Base-by-base conservation (phyloP, 1,140 invertebrate genomes). In the Aporrectodea caliginosa region DNA sequence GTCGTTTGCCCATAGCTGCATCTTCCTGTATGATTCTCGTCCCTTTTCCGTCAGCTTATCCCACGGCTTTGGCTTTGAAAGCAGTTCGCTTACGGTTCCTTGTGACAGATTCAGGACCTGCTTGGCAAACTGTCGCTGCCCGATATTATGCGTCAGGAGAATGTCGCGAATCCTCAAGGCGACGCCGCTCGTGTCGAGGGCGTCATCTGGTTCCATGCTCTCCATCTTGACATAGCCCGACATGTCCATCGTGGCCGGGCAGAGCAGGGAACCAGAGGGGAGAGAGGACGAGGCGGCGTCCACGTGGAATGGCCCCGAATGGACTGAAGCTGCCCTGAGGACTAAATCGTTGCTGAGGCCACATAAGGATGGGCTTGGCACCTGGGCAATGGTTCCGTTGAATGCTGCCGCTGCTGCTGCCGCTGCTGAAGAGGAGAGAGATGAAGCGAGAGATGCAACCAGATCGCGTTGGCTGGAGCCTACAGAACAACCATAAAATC, bases 31-130 rank as follows among this genome's bases (percentile, higher is more conserved):
- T 78, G 96, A 98, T 89, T 99, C 98, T 31, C 97, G 91, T 14
- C 98, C 97, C 89, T 99, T 99, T 90, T 99, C 98, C 30, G 98
- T 99, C 82, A 99, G 90, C 88, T 99, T 99, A 90, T 99, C 96
- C 98, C 98, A 99, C 0, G 95, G 95, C 87, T 99, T 98, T 1
- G 98, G 98, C 88, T 99, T 99, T 74, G 97, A 99, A 27, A 99
- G 91, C 77, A 99, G 90, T 89, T 99, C 98, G 79, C 95, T 97
- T 27, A 99, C 96, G 6, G 98, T 99, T 32, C 97, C 97, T 88
- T 99, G 91, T 12, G 96, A 98, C 68, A 99, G 90, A 0, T 97
- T 96, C 70, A 99, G 92, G 1, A 99, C 95, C 88, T 98, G 98
- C 88, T 98, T 99, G 84, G 98, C 98, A 89, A 99, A 99, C 72